Evolutionary conservation across 92 coral and sea anemone genomes (phyloP).

Genomic region (Parazoanthus darwini): DNA sequence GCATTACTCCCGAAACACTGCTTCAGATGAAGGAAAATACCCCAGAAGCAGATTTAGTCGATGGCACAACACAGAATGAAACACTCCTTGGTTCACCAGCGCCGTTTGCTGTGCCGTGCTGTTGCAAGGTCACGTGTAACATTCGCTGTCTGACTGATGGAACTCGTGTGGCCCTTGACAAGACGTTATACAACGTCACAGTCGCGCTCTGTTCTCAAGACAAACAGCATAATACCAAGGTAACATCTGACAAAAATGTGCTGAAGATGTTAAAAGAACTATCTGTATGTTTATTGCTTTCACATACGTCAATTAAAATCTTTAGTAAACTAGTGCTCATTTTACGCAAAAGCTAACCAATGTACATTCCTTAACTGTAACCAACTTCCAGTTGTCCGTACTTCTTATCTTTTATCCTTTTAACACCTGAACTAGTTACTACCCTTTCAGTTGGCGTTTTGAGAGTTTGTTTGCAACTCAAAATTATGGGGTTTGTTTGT

Average conservation of each 20-base stretch:
- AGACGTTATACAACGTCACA: not conserved
- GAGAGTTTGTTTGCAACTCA: too few relatives aligned
- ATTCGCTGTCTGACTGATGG: slow-evolving; percentile 5
- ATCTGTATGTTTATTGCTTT: too few relatives aligned
- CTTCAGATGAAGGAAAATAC: not conserved
- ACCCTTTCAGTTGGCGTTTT: too few relatives aligned
- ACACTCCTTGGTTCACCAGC: not conserved
- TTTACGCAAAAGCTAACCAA: too few relatives aligned
- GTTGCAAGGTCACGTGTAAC: not conserved
- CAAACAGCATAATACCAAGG: not conserved
- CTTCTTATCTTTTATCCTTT: too few relatives aligned
- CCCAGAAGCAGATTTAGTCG: not conserved
- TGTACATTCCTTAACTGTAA: too few relatives aligned
- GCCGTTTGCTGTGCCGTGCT: not conserved
- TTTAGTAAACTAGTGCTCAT: too few relatives aligned
- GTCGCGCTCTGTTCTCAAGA: not conserved
- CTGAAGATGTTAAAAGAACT: too few relatives aligned
- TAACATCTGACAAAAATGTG: not conserved
- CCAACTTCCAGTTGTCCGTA: too few relatives aligned
- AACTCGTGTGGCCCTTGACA: not conserved
- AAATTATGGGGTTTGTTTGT: too few relatives aligned
- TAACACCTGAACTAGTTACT: too few relatives aligned
- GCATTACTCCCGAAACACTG: not conserved
- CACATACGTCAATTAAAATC: too few relatives aligned
- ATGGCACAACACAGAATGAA: not conserved